These are phyloP conservation scores for Lasioglossum oenotherae DNA, from an alignment of 2,888 invertebrate genomes.

Conservation along the genomic window DNA sequence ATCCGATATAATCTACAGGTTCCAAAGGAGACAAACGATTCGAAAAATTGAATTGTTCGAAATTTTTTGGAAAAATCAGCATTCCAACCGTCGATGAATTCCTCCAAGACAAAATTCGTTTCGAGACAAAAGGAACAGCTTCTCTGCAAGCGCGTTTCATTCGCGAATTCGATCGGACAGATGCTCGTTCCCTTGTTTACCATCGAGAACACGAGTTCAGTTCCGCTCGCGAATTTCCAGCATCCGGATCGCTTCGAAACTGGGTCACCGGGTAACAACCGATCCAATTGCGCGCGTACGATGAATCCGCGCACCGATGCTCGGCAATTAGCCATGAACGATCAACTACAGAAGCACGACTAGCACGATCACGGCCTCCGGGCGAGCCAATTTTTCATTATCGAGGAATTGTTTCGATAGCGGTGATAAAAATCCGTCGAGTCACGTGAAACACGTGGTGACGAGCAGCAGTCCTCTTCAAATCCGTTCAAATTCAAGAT, in stretches of 20 bases:
- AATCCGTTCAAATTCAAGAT: not conserved
- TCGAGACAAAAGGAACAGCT: not conserved
- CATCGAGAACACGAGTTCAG: not conserved
- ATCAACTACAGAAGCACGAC: conserved; percentile 3
- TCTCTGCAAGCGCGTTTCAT: not conserved
- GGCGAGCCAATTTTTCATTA: conserved; percentile 30
- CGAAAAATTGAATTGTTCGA: too few relatives aligned
- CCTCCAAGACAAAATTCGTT: too few relatives aligned
- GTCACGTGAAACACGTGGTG: conserved; percentile 1
- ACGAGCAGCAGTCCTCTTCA: not conserved
- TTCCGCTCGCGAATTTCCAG: conserved; percentile 19
- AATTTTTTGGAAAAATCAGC: too few relatives aligned
- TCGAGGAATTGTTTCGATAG: conserved; percentile 43
- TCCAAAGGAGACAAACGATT: too few relatives aligned
- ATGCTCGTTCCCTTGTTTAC: not conserved
- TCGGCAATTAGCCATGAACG: not conserved
- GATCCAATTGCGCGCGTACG: conserved; percentile 10
- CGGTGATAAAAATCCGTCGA: conserved; percentile 29
- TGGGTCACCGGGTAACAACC: not conserved
- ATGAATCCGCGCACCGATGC: conserved; percentile 1
- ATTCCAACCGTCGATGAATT: too few relatives aligned
- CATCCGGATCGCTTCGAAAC: not conserved
- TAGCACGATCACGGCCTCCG: conserved; percentile 14
- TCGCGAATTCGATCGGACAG: not conserved
- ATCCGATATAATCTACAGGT: too few relatives aligned